Evolutionary conservation across 2,888 invertebrate species (phyloP), one percentile per base, ranked within the genome.

Genomic region (Drosophila cracens): DNA sequence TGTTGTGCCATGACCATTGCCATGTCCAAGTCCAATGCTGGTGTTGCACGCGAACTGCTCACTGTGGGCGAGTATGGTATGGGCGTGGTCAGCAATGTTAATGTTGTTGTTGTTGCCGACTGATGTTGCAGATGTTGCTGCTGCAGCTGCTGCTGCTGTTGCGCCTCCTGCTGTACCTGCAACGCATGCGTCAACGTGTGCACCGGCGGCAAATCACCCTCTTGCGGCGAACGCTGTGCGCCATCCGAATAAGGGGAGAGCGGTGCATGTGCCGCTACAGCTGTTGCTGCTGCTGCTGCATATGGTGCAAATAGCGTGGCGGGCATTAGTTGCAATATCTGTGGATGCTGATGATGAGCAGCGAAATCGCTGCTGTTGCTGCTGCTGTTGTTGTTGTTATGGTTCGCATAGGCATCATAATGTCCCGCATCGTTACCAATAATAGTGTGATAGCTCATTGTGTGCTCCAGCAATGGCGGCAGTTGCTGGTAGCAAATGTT

Each of bases 361-460:
- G 91, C 89, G 27, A 56, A 69, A 40, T 92, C 90, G 31, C 56
- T 70, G 48, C 83, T 76, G 92, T 46, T 46, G 46, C 46, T 46
- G n/a, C 11, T 43, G 43, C 5, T 38, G 40, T 21, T 43, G 21
- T 43, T 34, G 43, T 33, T 4, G 33, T 33, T 33, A 25, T 38
- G n/a, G 46, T 25, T 46, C 16, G 25, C 25, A 46, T 94, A 60
- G 43, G 64, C 34, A 60, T 65, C 34, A 63, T 72, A 38, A 58
- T 43, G 11, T 58, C 58, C 52, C 33, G 29, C 43, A n/a, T 81
- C 77, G 94, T 95, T 95, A 96, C 97, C 97, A 97, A 95, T 96
- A 97, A 95, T 96, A 96, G 95, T 96, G 96, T 94, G 96, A 95
- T 94, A 95, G 94, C 81, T 93, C 93, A 90, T 95, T 94, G 94